Percentiles rank a stretch among this genome's conserved stretches.
phyloP scores from a whole-genome alignment of 2,113 vertebrate genomes.

The Ictalurus punctatus region DNA sequence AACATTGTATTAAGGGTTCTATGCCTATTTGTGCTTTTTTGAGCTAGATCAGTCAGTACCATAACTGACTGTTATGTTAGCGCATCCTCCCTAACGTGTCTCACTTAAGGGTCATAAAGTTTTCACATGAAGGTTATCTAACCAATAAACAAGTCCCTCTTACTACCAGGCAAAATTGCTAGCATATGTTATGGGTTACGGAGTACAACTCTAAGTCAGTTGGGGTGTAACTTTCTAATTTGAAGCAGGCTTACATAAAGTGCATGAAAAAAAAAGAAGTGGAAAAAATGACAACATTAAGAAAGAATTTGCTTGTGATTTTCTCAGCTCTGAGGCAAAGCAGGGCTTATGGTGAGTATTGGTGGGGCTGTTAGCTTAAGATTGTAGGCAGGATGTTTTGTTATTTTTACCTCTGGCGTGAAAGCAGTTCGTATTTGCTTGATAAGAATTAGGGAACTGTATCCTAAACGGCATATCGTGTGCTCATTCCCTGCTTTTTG shows the following conservation, averaged over 20 bases:
- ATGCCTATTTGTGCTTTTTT: not conserved
- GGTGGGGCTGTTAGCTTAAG: conserved; percentile 35
- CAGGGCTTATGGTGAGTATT: conserved; percentile 9
- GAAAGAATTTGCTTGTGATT: conserved; percentile 55
- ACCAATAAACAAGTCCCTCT: conserved; percentile 36
- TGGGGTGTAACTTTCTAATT: conserved; percentile 30
- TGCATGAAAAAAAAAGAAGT: conserved; percentile 17
- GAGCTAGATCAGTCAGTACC: not conserved
- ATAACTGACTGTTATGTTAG: not conserved
- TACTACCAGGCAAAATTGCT: conserved; percentile 24
- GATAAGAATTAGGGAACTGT: conserved; percentile 11
- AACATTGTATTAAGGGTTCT: not conserved
- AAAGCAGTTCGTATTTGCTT: conserved; percentile 22
- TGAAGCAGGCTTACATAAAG: conserved; percentile 36
- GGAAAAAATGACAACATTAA: conserved; percentile 53
- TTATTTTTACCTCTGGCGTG: conserved; percentile 20
- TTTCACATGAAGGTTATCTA: conserved; percentile 30
- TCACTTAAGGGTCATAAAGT: conserved; percentile 11
- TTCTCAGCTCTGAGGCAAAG: conserved; percentile 35
- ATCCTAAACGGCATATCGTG: not conserved
- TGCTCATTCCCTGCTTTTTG: not conserved
- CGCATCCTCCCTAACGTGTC: not conserved
- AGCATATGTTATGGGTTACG: conserved; percentile 2
- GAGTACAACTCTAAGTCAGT: not conserved
- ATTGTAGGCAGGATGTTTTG: conserved; percentile 33